Conservation (phyloP, 2,113 vertebrate species). For the Sardina pilchardus region DNA sequence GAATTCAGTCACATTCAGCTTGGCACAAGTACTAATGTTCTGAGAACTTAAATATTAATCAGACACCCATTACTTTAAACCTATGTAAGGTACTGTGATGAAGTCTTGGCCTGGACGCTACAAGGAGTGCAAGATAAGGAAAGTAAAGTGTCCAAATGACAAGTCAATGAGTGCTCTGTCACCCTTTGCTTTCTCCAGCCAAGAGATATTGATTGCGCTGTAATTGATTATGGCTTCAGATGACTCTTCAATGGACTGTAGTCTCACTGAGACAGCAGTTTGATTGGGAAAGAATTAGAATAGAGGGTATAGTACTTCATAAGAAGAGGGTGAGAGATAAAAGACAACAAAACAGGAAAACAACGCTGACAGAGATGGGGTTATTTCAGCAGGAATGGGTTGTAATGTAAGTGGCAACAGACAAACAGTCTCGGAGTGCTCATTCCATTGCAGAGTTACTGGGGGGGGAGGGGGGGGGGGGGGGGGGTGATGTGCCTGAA, state of each 20-base stretch:
- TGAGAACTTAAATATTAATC: neutral
- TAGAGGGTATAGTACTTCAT: constrained; percentile 18
- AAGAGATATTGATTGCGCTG: constrained; percentile 62
- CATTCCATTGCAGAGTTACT: too few relatives aligned
- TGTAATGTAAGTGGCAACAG: neutral
- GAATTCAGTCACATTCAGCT: too few relatives aligned
- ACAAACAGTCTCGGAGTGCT: neutral
- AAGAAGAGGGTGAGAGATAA: constrained; percentile 16
- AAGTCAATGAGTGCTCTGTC: constrained; percentile 50
- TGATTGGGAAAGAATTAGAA: constrained; percentile 49
- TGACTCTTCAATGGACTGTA: constrained; percentile 57
- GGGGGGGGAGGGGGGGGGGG: too few relatives aligned
- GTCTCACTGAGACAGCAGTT: constrained; percentile 45
- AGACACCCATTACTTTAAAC: neutral
- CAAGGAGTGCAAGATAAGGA: constrained; percentile 33
- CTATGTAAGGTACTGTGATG: neutral
- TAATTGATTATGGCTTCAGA: constrained; percentile 67
- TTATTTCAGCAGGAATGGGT: constrained; percentile 18
- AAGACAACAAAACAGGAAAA: constrained; percentile 32
- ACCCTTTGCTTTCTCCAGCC: constrained; percentile 42
- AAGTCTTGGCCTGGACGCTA: neutral
- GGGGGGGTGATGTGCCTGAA: neutral
- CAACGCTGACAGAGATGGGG: constrained; percentile 41
- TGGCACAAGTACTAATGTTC: neutral
- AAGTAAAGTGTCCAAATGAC: constrained; percentile 53